Percentiles rank a stretch among this genome's conserved stretches.
Conservation (phyloP, 2,797 vertebrate genomes). For the Pogoniulus pusillus region DNA sequence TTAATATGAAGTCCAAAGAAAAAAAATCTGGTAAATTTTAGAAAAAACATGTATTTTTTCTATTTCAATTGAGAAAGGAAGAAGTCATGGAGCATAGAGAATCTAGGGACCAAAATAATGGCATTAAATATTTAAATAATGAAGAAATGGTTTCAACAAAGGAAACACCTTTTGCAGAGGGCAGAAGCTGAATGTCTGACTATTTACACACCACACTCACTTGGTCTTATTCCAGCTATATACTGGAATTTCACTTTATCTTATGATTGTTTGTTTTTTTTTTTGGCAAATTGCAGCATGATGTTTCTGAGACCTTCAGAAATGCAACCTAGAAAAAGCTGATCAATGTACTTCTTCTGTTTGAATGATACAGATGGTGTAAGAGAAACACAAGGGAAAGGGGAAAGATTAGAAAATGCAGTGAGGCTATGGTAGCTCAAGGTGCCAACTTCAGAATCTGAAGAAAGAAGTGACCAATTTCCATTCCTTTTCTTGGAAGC, state of each 20-base stretch:
- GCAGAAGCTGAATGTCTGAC: constrained; percentile 11
- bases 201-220: constrained; percentile 11
- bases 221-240: constrained; percentile 19
- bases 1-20: not conserved
- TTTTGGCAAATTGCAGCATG: not conserved
- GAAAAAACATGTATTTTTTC: not conserved
- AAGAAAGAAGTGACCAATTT: constrained; percentile 33
- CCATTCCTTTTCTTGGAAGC: constrained; percentile 49
- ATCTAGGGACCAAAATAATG: not conserved
- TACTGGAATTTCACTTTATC: constrained; percentile 27
- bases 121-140: not conserved
- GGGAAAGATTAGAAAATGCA: not conserved
- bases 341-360: not conserved
- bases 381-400: not conserved
- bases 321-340: constrained; percentile 18
- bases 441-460: constrained; percentile 18
- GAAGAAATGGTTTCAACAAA: not conserved
- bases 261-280: constrained; percentile 25
- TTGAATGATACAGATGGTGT: not conserved
- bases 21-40: not conserved
- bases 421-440: not conserved
- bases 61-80: not conserved
- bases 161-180: constrained; percentile 1
- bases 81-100: not conserved
- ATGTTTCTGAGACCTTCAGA: constrained; percentile 20